These are phyloP conservation scores for Prionace glauca DNA, from an alignment of 2,797 vertebrate genomes.

Conservation along the genomic window DNA sequence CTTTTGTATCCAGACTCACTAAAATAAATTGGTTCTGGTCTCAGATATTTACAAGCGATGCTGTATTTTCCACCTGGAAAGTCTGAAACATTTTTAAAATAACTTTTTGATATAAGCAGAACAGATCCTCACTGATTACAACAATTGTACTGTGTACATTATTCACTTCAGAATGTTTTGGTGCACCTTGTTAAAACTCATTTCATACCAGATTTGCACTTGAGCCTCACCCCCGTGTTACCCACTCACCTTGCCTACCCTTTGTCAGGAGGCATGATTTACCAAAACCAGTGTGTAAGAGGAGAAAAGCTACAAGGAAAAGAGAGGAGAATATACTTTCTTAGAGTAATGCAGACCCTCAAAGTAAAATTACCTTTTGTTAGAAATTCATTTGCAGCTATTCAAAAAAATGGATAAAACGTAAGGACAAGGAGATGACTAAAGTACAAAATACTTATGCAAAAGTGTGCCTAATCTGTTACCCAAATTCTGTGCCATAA, in stretches of 20 bases:
- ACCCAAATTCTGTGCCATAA: background rate
- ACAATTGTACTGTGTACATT: background rate
- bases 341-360: background rate
- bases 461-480: background rate
- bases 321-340: background rate
- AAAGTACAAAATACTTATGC: background rate
- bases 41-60: background rate
- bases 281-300: background rate
- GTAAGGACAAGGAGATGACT: background rate
- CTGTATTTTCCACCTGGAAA: background rate
- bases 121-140: background rate
- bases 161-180: background rate
- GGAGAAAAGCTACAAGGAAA: background rate
- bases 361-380: background rate
- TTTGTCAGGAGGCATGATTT: background rate
- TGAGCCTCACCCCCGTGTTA: background rate
- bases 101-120: background rate
- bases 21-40: background rate
- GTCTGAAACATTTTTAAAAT: background rate
- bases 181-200: background rate
- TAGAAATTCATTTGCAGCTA: background rate
- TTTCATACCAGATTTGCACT: background rate
- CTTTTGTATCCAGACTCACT: background rate
- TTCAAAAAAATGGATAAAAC: background rate
- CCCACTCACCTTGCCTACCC: background rate